These are phyloP conservation scores for Podarcis raffonei DNA, from an alignment of 2,113 vertebrate genomes.

Conservation along the genomic window DNA sequence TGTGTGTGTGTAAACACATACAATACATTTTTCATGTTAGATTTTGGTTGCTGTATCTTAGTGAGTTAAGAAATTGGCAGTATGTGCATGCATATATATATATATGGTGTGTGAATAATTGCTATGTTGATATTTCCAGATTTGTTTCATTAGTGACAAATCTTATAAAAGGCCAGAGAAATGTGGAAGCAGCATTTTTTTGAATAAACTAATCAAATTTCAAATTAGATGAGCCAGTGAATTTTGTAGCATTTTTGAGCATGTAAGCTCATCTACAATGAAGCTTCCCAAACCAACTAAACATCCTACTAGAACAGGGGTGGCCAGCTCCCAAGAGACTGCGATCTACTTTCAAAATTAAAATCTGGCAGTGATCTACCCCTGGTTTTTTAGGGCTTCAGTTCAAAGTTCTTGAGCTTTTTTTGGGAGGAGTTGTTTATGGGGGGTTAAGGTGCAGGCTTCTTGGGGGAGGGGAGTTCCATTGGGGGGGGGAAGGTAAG, in stretches of 20 bases:
- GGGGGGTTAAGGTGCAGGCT: no score
- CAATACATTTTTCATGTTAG: conserved; percentile 47
- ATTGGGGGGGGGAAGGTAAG: no score
- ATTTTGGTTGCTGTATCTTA: conserved; percentile 55
- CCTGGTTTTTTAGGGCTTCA: no score
- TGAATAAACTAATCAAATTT: conserved; percentile 47
- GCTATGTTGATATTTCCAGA: conserved; percentile 42
- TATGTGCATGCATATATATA: conserved; percentile 10
- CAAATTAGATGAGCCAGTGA: conserved; percentile 38
- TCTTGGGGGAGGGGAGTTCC: no score
- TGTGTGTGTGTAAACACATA: conserved; percentile 21
- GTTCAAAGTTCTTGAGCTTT: no score
- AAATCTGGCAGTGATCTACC: no score
- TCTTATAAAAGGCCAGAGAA: conserved; percentile 49
- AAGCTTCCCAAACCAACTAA: neutral
- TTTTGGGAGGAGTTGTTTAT: no score
- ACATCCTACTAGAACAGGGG: neutral
- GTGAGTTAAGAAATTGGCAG: conserved; percentile 63
- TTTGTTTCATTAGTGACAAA: conserved; percentile 46
- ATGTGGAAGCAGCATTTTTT: conserved; percentile 1
- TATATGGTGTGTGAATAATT: conserved; percentile 41
- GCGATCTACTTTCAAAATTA: no score
- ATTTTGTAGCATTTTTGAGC: conserved; percentile 14
- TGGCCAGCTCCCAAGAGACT: no score
- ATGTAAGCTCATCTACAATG: neutral